Evolutionary conservation across 2,888 invertebrate genomes (phyloP).

Genomic region (Flabesymbios commensalis): DNA sequence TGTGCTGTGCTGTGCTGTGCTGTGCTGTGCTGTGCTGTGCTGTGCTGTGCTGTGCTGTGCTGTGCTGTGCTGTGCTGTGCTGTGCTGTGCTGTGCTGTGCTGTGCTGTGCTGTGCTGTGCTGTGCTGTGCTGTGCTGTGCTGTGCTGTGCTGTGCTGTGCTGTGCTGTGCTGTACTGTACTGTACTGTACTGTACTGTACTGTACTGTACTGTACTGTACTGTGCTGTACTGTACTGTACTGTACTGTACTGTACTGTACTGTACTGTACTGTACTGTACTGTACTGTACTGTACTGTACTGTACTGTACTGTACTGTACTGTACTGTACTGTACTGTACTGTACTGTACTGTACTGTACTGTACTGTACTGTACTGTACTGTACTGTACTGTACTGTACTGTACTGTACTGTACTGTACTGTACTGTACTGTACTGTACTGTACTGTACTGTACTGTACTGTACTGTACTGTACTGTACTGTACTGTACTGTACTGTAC

Average conservation of each 20-base stretch:
- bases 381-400: background rate
- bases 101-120: background rate
- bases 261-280: background rate
- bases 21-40: background rate
- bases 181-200: background rate
- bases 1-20: slow-evolving; percentile 3
- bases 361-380: background rate
- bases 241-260: background rate
- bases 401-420: background rate
- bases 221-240: background rate
- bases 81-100: background rate
- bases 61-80: background rate
- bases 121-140: background rate
- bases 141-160: background rate
- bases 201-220: background rate
- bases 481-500: background rate
- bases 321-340: background rate
- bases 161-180: background rate
- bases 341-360: background rate
- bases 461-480: background rate
- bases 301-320: background rate
- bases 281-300: background rate
- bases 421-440: background rate
- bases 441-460: background rate
- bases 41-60: background rate